Evolutionary conservation across 1,140 invertebrate genomes (phyloP).

Genomic region (Chelonus insularis): DNA sequence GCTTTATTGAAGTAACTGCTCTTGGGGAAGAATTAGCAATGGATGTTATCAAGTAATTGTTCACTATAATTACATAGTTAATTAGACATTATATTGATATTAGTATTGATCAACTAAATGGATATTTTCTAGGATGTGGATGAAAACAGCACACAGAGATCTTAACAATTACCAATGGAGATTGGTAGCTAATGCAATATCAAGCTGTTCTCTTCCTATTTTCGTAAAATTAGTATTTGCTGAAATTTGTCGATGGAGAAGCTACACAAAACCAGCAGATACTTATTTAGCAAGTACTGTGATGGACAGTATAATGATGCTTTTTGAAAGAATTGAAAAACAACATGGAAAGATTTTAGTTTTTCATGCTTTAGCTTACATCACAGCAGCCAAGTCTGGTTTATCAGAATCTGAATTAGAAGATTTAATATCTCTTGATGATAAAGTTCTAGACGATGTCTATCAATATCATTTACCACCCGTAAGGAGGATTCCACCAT

Average conservation of each 20-base stretch:
- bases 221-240: slow-evolving; percentile 97
- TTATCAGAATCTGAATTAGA: slow-evolving; percentile 92
- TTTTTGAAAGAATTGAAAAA: slow-evolving; percentile 93
- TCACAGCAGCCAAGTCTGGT: slow-evolving; percentile 90
- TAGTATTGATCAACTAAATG: no score
- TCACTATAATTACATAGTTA: no score
- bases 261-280: slow-evolving; percentile 91
- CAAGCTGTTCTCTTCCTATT: slow-evolving; percentile 92
- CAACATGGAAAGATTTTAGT: slow-evolving; percentile 91
- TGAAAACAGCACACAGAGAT: slow-evolving; percentile 86
- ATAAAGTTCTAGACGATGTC: slow-evolving; percentile 94
- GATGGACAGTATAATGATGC: slow-evolving; percentile 97
- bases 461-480: slow-evolving; percentile 98
- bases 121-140: slow-evolving; percentile 77
- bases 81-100: no score
- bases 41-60: slow-evolving; percentile 80
- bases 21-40: slow-evolving; percentile 91
- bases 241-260: slow-evolving; percentile 95
- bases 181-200: slow-evolving; percentile 89
- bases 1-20: slow-evolving; percentile 92
- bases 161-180: slow-evolving; percentile 93
- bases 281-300: slow-evolving; percentile 91
- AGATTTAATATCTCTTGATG: slow-evolving; percentile 92
- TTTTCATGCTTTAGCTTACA: slow-evolving; percentile 92
- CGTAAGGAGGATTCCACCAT: slow-evolving; percentile 89